Evolutionary conservation across 2,888 invertebrate species (phyloP), one percentile per base, ranked within the genome.

Genomic region (Ectemnius cavifrons): DNA sequence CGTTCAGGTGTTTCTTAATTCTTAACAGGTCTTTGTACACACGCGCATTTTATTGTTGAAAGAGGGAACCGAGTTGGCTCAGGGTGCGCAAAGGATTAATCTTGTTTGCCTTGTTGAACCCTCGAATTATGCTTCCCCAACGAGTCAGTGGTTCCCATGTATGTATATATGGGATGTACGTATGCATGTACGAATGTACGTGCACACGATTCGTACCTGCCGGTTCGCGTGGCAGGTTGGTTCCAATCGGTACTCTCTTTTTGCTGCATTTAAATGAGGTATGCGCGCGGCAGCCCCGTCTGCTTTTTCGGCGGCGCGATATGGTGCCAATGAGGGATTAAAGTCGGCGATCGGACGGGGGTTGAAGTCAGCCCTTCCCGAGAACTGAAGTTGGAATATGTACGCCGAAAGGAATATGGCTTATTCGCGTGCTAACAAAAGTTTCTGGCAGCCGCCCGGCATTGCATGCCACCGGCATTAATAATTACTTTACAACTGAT

Each of bases 401-500:
- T 84, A 86, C 79, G 82, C 81, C 77, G 75, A 88, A 88, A 88
- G 88, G 87, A 89, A 89, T 89, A 90, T 88, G 88, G 89, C 89
- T 90, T 89, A 91, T 90, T 90, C 89, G 90, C 90, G 89, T 89
- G 90, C 88, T 82, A 80, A 81, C 86, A 76, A 90, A 89, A 90
- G 85, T 90, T 90, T 90, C 86, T 85, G 85, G 85, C 85, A 87
- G 74, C 76, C 74, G 76, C 70, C 78, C 78, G 80, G 80, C 80
- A 80, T 90, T 89, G 88, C 89, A 89, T 88, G 89, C 88, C 80
- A 37, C 83, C 85, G 84, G 85, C 87, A 89, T 90, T 90, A 89
- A 89, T 90, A 90, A 90, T 90, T 90, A 89, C 89, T 89, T 89
- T 84, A 83, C 87, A 87, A 88, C 89, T 87, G 87, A 89, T 89